Evolutionary conservation across 2,113 vertebrate species (phyloP), one percentile per base, ranked within the genome.

Genomic region (Brachyhypopomus gauderio): DNA sequence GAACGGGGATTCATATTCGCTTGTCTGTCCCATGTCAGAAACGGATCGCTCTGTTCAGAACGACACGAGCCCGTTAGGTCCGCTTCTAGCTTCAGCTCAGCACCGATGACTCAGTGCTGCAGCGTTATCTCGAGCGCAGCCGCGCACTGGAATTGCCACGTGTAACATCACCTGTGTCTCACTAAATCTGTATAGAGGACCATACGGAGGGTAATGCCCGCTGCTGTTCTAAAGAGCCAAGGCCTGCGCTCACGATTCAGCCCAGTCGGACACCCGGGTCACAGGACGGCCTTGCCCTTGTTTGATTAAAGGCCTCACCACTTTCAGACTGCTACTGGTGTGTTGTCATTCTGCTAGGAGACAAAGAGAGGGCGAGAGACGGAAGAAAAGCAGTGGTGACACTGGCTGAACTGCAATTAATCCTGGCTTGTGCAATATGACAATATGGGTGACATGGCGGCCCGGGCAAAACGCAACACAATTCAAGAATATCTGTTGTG

Each of bases 271-370:
- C 45, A 12, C 45, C 45, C 9, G 45, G 8, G 12, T 8, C 12
- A 52, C 45, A 14, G 11, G 12, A 52, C 12, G 45, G 45, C 12
- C 11, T 34, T 19, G 58, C 30, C 75, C 72, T 56, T 5, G 30
- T 71, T 80, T 84, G 41, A 76, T 64, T 72, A 76, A 83, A 62
- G 80, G 58, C n/a, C 14, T 62, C 72, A 80, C 27, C 27, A 11
- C 52, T 55, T 78, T 70, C 56, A 74, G 62, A 84, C 62, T 9
- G n/a, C 58, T 56, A n/a, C 69, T 25, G 38, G 62, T 71, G 48
- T 78, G 34, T 38, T 73, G 45, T 52, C 45, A 14, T 52, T 52
- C 48, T 72, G 48, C 63, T 11, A 34, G 27, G 12, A 52, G 17
- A 77, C 19, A 23, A 30, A 72, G 60, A 76, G 63, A 62, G 58